Base-by-base conservation (phyloP, 2,888 invertebrate species). In the Pyrochroa serraticornis region DNA sequence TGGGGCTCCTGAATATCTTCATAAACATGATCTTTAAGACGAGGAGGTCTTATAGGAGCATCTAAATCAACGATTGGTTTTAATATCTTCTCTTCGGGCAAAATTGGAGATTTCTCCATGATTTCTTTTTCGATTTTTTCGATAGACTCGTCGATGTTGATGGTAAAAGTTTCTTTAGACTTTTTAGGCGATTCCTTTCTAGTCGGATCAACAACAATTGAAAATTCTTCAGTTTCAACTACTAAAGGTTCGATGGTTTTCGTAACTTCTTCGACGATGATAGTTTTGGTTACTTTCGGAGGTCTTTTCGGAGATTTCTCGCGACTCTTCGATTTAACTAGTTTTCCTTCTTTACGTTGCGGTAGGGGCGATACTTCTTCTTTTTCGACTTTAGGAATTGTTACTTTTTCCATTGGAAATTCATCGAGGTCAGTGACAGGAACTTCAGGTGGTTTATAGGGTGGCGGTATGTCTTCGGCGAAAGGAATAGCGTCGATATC, bases 401-500 rank as follows among this genome's bases (percentile, higher is more conserved):
- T 53, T 34, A 52, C 48, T 10, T 60, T 59, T 48, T 58, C 58
- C 3, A 9, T 36, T 6, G 39, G 39, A 31, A 10, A 34, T 22
- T 54, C 62, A 38, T 68, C 66, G 42, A 66, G 41, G 46, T 69
- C 65, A 34, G 67, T 65, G 14, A 66, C 53, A 38, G 65, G 64
- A 9, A 64, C 14, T 6, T 57, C 49, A 47, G 67, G 56, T 50
- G 63, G 60, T 39, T 58, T 53, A 38, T 62, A 63, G 12, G 44
- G 42, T 5, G 60, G 64, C 13, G 60, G 58, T 34, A 56, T 36
- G 44, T 71, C 64, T 68, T 78, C 78, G 35, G 72, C 71, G 61
- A 68, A 78, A 0, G 78, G 77, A 42, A 78, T 77, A 59, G 75
- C 72, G 7, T 67, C 73, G 38, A 72, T 71, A 62, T 74, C 72